Evolutionary conservation across 2,888 invertebrate genomes (phyloP), one percentile per base, ranked within the genome.

Genomic region (Omphaloscelis lunosa): DNA sequence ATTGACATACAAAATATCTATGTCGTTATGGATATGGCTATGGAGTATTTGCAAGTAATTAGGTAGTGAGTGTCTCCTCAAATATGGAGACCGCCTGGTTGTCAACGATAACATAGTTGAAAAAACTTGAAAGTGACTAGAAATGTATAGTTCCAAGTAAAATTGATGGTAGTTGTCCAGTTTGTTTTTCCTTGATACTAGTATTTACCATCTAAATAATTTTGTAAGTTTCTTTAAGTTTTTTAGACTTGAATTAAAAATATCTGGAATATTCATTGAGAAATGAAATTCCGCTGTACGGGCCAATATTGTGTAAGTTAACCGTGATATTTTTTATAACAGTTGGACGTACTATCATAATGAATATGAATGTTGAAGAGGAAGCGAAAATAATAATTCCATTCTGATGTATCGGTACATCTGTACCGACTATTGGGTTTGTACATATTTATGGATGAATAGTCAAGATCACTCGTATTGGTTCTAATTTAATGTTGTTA

Each of bases 381-480:
- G 20, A 45, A 34, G 5, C n/a, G 68, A n/a, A 45, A 73, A 68
- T 68, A 45, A 73, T 68, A n/a, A 67, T 34, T n/a, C 5, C 23
- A 68, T 73, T 68, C 12, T 58, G 23, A 56, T 68, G 41, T 29
- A 58, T 34, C 23, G 5, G 12, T 69, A 51, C 29, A 27, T 74
- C 9, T 11, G 20, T 51, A 41, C 11, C 51, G 7, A 29, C 12
- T 48, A 23, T 59, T 51, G 20, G 9, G 39, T 45, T 29, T 5
- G 29, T 56, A 53, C 23, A 34, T 51, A 61, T 61, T 48, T 39
- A 51, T 15, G 2, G 2, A 29, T 5, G 23, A 15, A 23, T 9
- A 48, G 27, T 23, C 29, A 67, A 1, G 15, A 65, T 20, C 27
- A 27, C 17, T 65, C 20, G 6, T 65, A 12, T 20, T 65, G 20